These are phyloP conservation scores for Phyto melanocephala DNA, from an alignment of 2,888 invertebrate species.

Conservation along the genomic window DNA sequence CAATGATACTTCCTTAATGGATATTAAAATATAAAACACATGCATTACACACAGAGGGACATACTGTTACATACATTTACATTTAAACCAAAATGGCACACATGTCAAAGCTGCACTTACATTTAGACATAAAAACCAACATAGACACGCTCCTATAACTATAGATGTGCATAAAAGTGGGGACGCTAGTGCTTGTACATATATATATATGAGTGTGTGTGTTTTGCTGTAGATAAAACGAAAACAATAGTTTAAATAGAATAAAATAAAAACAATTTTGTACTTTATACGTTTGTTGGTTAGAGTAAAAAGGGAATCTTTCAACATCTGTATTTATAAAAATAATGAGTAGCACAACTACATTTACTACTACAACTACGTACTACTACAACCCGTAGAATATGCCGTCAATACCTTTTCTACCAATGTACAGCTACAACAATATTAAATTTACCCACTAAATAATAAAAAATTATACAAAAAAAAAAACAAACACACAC, in stretches of 20 bases:
- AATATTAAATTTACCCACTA: slow-evolving; percentile 3
- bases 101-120: slow-evolving; percentile 43
- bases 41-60: background rate
- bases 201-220: background rate
- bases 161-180: background rate
- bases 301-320: background rate
- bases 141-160: background rate
- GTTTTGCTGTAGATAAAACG: slow-evolving; percentile 8
- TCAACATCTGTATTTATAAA: slow-evolving; percentile 19
- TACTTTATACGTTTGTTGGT: background rate
- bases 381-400: background rate
- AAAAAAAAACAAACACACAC: background rate
- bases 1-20: slow-evolving; percentile 59
- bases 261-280: slow-evolving; percentile 39
- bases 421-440: background rate
- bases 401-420: background rate
- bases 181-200: too few species aligned
- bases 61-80: background rate
- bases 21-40: slow-evolving; percentile 56
- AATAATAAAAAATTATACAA: background rate
- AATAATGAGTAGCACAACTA: slow-evolving; percentile 4
- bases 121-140: background rate
- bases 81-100: slow-evolving; percentile 26
- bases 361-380: background rate
- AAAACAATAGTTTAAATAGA: slow-evolving; percentile 50